Base-by-base conservation (phyloP, 2,888 invertebrate genomes). In the Temnothorax unifasciatus region DNA sequence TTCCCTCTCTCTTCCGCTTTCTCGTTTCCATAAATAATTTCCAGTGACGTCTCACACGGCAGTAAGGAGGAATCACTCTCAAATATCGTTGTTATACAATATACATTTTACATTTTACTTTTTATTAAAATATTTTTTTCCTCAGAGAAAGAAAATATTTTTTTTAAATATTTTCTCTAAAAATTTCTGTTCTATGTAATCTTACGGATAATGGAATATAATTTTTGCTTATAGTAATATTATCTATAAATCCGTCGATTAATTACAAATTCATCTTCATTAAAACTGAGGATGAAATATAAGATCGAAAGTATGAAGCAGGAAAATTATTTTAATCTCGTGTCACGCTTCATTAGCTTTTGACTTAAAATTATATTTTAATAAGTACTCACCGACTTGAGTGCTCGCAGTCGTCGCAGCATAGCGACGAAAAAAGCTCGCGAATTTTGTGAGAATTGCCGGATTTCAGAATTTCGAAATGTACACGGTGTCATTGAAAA, bases 301-400 rank as follows among this genome's bases (percentile, higher is more conserved):
- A 21, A 57, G 0, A 34, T 41, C 44, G 21, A 4, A 44, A 47
- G 8, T 61, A 41, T 73, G 44, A 57, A 11, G 18, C 3, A 38
- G 54, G 59, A 29, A 61, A 73, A 41, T 57, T 3, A 76, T 52
- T 44, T 79, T 59, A 11, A 44, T 29, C 34, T 59, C 2, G 6
- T 75, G 8, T 75, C 34, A 47, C 21, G 11, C 11, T 34, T 66
- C 2, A 25, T 64, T 54, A 38, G 41, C 4, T 66, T 63, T 75
- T 29, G 2, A 59, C 9, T 73, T 73, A 25, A 25, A 25, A 66
- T 66, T 44, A 15, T 25, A 54, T 4, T 73, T 13, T 61, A 34
- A n/a, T 75, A 50, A 69, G 38, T 90, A 92, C 93, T 93, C 92
- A 93, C 93, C 90, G 85, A 76, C 64, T 90, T 91, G 52, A 90